phyloP scores from a whole-genome alignment of 2,888 invertebrate species.

The Amblyjoppa fuscipennis region DNA sequence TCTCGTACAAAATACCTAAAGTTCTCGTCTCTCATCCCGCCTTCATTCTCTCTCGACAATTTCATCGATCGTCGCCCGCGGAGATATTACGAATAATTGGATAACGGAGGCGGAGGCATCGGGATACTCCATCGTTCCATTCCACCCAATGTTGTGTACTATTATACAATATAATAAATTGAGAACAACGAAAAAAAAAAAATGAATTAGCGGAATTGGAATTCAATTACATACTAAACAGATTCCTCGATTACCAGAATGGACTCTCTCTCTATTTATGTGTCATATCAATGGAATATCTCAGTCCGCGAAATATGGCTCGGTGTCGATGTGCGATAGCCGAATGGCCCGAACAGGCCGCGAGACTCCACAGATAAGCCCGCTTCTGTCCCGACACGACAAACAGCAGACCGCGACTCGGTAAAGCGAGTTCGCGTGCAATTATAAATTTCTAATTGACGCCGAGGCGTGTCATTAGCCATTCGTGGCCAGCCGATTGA shows the following conservation, averaged over 20 bases:
- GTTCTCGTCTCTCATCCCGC: conserved; percentile 23
- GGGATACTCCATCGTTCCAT: background rate
- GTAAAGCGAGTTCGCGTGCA: conserved; percentile 23
- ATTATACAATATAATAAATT: conserved; percentile 4
- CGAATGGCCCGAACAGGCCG: conserved; percentile 3
- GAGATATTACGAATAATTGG: conserved; percentile 55
- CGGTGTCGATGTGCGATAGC: background rate
- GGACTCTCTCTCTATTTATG: background rate
- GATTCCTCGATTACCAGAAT: background rate
- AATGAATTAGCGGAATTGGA: background rate
- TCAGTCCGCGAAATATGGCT: background rate
- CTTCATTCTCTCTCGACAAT: conserved; percentile 41
- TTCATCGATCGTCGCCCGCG: conserved; percentile 26
- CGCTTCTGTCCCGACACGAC: background rate
- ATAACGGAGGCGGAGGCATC: conserved; percentile 13
- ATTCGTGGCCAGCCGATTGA: background rate
- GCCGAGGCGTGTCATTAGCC: conserved; percentile 46
- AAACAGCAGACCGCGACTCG: conserved; percentile 37
- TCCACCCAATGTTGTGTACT: background rate
- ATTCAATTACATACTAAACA: background rate
- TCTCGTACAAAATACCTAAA: conserved; percentile 54
- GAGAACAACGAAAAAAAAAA: background rate
- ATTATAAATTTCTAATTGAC: conserved; percentile 59
- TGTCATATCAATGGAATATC: background rate
- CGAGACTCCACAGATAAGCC: background rate